Base-by-base conservation (phyloP, 2,113 vertebrate genomes). In the Blennius ocellaris region DNA sequence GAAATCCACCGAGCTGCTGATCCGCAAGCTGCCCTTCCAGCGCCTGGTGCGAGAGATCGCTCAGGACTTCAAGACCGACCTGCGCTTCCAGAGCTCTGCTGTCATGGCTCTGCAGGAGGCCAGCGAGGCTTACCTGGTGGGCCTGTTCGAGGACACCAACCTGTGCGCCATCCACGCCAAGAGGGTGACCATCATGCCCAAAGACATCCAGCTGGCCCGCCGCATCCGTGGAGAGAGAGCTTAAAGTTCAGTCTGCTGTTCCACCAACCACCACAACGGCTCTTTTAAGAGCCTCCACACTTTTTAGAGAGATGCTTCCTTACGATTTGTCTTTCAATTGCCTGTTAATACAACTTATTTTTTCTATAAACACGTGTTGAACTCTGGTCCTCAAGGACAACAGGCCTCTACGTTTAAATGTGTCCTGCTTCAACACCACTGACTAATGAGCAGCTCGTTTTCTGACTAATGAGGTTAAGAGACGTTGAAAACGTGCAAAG, bases 121-220 rank as follows among this genome's bases (percentile, higher is more conserved):
- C 40, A 93, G 93, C 47, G 93, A 94, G 91, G 94, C 94, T 0
- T 94, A 94, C 76, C 82, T 94, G 87, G 93, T 94, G 7, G 93
- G 93, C 0, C 84, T 94, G 17, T 94, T 94, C 52, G 94, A 94
- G 76, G 93, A 94, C 85, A 94, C 93, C 68, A 94, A 94, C 81
- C 82, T 94, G 87, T 94, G 93, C 69, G 92, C 94, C 79, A 94
- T 94, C 86, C 93, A 94, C 60, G 91, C 93, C 66, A 94, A 94
- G 90, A 88, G 94, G 9, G 94, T 94, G 66, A 94, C 94, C 76
- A 94, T 94, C 81, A 94, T 94, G 93, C 93, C 93, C 78, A 95
- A 95, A 88, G 94, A 95, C 86, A 95, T 95, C 87, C 94, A 95
- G 91, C 89, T 95, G 86, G 94, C 94, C 41, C 92, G 93, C 10